These are phyloP conservation scores for Dusona sp. DNA, from an alignment of 2,888 invertebrate species.

Conservation along the genomic window DNA sequence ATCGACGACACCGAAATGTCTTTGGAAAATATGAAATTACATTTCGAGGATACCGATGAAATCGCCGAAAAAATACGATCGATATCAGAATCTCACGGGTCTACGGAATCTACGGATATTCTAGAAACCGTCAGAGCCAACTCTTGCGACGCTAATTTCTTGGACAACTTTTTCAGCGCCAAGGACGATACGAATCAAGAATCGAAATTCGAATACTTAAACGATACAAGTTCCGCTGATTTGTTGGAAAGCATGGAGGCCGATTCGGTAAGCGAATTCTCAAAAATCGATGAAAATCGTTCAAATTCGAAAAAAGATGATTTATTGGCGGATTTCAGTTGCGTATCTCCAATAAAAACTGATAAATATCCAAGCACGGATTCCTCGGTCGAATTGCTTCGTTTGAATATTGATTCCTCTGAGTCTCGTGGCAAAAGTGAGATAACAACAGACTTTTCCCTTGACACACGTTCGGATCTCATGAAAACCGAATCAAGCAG, in stretches of 20 bases:
- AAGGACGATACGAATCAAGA: constrained; percentile 12
- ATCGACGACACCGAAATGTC: constrained; percentile 53
- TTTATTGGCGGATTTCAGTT: constrained; percentile 38
- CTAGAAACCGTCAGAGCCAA: constrained; percentile 61
- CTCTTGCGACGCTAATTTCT: constrained; percentile 63
- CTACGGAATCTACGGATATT: constrained; percentile 62
- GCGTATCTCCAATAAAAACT: constrained; percentile 46
- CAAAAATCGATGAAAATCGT: constrained; percentile 42
- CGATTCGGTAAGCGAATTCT: constrained; percentile 49
- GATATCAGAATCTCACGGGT: constrained; percentile 56
- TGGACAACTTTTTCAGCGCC: constrained; percentile 45
- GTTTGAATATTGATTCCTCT: constrained; percentile 43
- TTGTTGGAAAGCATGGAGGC: constrained; percentile 57
- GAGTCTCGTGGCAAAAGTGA: constrained; percentile 16
- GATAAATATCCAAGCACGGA: constrained; percentile 26
- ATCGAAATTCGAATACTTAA: constrained; percentile 25
- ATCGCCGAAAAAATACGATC: constrained; percentile 52
- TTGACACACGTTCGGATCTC: neutral
- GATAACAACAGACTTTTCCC: neutral
- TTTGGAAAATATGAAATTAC: constrained; percentile 45
- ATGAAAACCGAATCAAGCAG: constrained; percentile 40
- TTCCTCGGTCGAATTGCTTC: constrained; percentile 17
- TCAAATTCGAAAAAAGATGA: constrained; percentile 34
- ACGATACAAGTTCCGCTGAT: constrained; percentile 36
- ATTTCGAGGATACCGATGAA: constrained; percentile 46